Percentiles rank a stretch among this genome's conserved stretches.
phyloP scores from a whole-genome alignment of 2,113 vertebrate species.

The Dasypus novemcinctus region DNA sequence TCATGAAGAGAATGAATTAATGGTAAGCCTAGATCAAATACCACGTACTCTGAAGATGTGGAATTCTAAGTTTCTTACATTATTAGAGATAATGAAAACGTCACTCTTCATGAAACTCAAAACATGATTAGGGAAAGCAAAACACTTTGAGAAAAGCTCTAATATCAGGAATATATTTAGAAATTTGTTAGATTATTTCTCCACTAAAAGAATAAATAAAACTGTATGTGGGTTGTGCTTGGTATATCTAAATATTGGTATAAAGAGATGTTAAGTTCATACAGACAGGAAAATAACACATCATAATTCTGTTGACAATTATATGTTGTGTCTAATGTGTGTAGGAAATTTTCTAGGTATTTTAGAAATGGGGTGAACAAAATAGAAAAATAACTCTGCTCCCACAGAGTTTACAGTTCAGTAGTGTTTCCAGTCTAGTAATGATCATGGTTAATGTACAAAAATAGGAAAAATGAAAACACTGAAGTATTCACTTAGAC shows the following conservation, averaged over 20 bases:
- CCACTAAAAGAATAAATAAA: not conserved
- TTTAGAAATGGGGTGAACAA: not conserved
- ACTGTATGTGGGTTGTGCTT: not conserved
- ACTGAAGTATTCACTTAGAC: not conserved
- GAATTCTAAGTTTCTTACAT: not conserved
- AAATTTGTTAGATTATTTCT: not conserved
- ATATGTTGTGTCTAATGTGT: not conserved
- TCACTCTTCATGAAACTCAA: not conserved
- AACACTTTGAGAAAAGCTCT: not conserved
- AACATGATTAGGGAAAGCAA: not conserved
- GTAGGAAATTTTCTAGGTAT: not conserved
- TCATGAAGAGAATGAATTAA: not conserved
- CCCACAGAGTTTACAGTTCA: not conserved
- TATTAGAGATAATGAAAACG: not conserved
- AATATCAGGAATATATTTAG: conserved; percentile 17
- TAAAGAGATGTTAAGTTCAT: not conserved
- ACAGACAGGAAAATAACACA: not conserved
- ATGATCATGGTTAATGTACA: not conserved
- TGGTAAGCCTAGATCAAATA: not conserved
- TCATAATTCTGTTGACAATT: not conserved
- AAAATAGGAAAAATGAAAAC: not conserved
- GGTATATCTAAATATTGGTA: not conserved
- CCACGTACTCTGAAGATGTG: not conserved
- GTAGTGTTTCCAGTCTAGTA: not conserved
- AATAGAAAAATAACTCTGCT: not conserved